A percentile compares a stretch with the other conserved stretches of the same genome.
Conservation (phyloP, 2,797 vertebrate species). For the Pseudochirops corinnae region DNA sequence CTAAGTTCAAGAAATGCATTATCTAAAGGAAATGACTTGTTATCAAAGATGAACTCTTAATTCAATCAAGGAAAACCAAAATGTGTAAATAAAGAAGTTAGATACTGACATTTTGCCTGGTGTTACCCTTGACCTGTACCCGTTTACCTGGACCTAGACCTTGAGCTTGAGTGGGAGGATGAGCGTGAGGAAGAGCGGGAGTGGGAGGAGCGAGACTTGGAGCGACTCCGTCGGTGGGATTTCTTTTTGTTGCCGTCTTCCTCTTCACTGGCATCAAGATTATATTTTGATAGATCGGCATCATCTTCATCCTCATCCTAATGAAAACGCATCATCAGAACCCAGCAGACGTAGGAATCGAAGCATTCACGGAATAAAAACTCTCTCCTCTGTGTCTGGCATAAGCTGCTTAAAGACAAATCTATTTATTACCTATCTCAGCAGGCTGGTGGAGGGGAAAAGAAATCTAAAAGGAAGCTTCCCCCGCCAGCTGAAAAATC, state of each 20-base stretch:
- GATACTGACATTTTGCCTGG: conserved; percentile 99
- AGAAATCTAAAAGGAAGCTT: not conserved
- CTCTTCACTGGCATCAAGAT: conserved; percentile 94
- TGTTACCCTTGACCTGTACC: conserved; percentile 99
- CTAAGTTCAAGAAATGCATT: conserved; percentile 1
- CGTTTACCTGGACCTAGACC: conserved; percentile 99
- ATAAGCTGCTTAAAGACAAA: not conserved
- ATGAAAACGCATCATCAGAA: not conserved
- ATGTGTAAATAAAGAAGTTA: conserved; percentile 92
- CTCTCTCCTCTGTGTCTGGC: not conserved
- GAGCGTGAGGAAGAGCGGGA: conserved; percentile 94
- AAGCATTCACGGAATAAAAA: not conserved
- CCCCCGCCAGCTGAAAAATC: not conserved
- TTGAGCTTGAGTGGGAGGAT: conserved; percentile 97
- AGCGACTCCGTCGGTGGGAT: conserved; percentile 89
- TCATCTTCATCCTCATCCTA: conserved; percentile 95
- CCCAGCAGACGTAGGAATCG: conserved; percentile 34
- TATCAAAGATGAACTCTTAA: conserved; percentile 61
- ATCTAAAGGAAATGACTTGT: conserved; percentile 45
- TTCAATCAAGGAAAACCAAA: conserved; percentile 79
- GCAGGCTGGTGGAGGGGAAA: not conserved
- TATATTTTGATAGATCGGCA: conserved; percentile 97
- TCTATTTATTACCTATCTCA: not conserved
- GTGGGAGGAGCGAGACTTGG: conserved; percentile 92
- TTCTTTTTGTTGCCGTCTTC: conserved; percentile 87